phyloP scores from a whole-genome alignment of 2,888 invertebrate species.

The Catocala nupta region DNA sequence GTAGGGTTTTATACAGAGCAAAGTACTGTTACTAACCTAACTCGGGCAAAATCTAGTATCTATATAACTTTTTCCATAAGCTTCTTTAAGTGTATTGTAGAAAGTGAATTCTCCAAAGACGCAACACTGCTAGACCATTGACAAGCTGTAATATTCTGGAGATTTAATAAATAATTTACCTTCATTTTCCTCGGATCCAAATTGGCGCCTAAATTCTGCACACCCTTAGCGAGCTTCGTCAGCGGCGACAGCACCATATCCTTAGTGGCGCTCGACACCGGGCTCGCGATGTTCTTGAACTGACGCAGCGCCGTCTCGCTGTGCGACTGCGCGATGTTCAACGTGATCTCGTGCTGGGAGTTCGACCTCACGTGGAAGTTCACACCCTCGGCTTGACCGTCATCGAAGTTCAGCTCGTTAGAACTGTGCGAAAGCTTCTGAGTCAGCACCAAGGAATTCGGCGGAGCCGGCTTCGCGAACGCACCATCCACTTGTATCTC shows the following conservation, averaged over 20 bases:
- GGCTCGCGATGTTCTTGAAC: constrained; percentile 90
- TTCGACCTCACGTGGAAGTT: constrained; percentile 83
- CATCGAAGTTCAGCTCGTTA: constrained; percentile 87
- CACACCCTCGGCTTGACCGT: constrained; percentile 56
- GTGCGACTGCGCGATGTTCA: constrained; percentile 92
- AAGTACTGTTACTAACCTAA: too few relatives aligned
- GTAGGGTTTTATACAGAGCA: too few relatives aligned
- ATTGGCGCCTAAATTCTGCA: constrained; percentile 94
- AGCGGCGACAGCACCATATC: constrained; percentile 91
- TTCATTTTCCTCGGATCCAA: constrained; percentile 93
- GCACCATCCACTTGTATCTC: constrained; percentile 87
- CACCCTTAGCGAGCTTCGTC: constrained; percentile 94
- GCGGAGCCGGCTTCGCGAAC: constrained; percentile 80
- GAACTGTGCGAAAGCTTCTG: constrained; percentile 91
- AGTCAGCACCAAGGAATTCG: constrained; percentile 85
- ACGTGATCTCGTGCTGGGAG: constrained; percentile 89
- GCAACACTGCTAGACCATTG: too few relatives aligned
- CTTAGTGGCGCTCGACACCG: constrained; percentile 88
- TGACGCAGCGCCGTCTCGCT: constrained; percentile 93
- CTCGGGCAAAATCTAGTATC: too few relatives aligned
- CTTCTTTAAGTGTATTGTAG: too few relatives aligned
- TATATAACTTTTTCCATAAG: too few relatives aligned
- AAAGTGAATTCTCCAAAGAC: too few relatives aligned
- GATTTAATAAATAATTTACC: constrained; percentile 54
- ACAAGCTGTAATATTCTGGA: too few relatives aligned